phyloP scores from a whole-genome alignment of 1,140 invertebrate genomes.

The Proales similis region DNA sequence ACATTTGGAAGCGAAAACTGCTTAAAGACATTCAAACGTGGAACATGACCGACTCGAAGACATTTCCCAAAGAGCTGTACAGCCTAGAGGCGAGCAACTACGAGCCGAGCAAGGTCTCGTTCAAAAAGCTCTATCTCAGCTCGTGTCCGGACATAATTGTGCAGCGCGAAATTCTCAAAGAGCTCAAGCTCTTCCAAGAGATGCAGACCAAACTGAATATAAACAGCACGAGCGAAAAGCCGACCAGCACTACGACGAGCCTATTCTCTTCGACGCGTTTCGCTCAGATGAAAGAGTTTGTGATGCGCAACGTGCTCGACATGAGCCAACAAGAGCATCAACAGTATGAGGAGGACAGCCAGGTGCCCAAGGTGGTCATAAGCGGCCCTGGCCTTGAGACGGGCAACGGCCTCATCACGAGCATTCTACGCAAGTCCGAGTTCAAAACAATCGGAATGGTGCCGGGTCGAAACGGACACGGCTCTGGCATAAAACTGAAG shows the following conservation, averaged over 20 bases:
- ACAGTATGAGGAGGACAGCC: no score
- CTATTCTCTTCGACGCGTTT: background rate
- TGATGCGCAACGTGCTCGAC: slow-evolving; percentile 3
- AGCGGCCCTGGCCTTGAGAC: slow-evolving; percentile 35
- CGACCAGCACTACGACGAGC: background rate
- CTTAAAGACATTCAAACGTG: slow-evolving; percentile 7
- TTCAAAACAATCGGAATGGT: slow-evolving; percentile 34
- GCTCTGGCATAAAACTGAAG: slow-evolving; percentile 35
- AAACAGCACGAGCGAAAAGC: slow-evolving; percentile 3
- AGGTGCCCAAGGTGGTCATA: slow-evolving; percentile 6
- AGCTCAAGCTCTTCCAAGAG: slow-evolving; percentile 13
- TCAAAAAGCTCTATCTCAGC: slow-evolving; percentile 1
- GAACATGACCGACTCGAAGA: slow-evolving; percentile 4
- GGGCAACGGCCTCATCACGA: slow-evolving; percentile 10
- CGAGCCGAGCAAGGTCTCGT: no score
- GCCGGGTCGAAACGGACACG: slow-evolving; percentile 25
- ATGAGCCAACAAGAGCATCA: no score
- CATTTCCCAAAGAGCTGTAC: background rate
- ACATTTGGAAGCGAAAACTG: slow-evolving; percentile 12
- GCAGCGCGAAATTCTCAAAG: slow-evolving; percentile 1
- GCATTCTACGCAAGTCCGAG: slow-evolving; percentile 12
- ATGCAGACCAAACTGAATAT: background rate
- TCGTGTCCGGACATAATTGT: slow-evolving; percentile 5
- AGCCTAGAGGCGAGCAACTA: no score
- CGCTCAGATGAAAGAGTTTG: background rate